These are phyloP conservation scores for Leptura quadrifasciata DNA, from an alignment of 2,888 invertebrate genomes.

Conservation along the genomic window DNA sequence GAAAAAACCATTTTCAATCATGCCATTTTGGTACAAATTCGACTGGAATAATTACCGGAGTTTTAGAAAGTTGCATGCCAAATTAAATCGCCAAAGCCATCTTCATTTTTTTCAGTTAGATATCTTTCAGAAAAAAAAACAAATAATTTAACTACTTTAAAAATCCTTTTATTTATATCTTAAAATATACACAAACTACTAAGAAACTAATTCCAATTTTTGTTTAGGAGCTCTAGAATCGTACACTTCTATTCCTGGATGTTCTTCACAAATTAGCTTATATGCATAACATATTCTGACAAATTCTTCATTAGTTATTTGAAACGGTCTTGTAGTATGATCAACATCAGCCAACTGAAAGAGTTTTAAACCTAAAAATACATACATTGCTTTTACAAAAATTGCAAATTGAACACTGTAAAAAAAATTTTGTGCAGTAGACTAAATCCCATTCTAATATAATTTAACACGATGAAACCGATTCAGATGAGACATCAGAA, in stretches of 20 bases:
- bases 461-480: no score
- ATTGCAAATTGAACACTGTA: neutral
- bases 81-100: no score
- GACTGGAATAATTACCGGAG: no score
- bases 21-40: no score
- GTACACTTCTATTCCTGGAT: constrained; percentile 81
- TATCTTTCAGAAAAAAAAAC: neutral
- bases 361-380: constrained; percentile 74
- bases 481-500: no score
- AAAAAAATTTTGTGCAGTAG: no score
- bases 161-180: neutral
- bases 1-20: no score
- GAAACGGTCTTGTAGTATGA: constrained; percentile 81
- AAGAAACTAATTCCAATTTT: neutral
- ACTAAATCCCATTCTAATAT: no score
- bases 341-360: constrained; percentile 84
- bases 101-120: neutral
- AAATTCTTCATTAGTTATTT: constrained; percentile 87
- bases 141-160: neutral
- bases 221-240: constrained; percentile 79
- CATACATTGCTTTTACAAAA: neutral
- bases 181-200: neutral
- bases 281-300: constrained; percentile 86
- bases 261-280: constrained; percentile 80
- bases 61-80: no score